These are phyloP conservation scores for Epizoanthus stellaris DNA, from an alignment of 92 coral and sea anemone genomes.

Conservation along the genomic window DNA sequence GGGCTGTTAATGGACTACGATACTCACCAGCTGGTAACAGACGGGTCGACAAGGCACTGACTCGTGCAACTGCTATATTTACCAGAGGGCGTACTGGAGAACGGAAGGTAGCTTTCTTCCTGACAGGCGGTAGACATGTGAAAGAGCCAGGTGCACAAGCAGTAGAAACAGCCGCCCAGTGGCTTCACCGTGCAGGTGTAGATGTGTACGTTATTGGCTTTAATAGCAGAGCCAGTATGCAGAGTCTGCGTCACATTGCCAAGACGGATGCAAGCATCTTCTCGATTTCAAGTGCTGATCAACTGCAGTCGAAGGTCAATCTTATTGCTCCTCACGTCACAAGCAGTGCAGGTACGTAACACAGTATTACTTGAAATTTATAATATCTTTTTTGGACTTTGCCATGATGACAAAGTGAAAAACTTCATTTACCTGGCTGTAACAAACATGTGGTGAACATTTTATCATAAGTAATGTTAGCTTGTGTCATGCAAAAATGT, in stretches of 20 bases:
- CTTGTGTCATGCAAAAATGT: no score
- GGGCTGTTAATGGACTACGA: conserved; percentile 55
- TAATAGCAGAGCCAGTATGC: conserved; percentile 40
- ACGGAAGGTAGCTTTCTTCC: conserved; percentile 52
- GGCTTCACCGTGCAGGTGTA: conserved; percentile 53
- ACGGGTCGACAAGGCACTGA: conserved; percentile 55
- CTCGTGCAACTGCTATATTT: conserved; percentile 40
- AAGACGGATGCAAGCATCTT: conserved; percentile 42
- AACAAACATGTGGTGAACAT: no score
- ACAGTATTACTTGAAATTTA: neutral
- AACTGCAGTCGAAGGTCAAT: conserved; percentile 7
- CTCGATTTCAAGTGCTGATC: conserved; percentile 12
- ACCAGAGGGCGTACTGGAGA: conserved; percentile 40
- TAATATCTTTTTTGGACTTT: no score
- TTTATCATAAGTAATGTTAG: no score
- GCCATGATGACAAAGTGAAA: no score
- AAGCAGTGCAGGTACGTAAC: conserved; percentile 35
- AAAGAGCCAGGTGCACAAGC: conserved; percentile 22
- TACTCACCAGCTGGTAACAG: conserved; percentile 48
- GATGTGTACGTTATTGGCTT: conserved; percentile 54
- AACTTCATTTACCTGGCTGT: no score
- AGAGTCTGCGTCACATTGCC: conserved; percentile 41
- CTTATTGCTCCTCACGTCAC: conserved; percentile 35
- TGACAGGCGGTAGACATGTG: conserved; percentile 52
- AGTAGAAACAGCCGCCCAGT: conserved; percentile 46